phyloP scores from a whole-genome alignment of 1,140 invertebrate species.

The Aricia agestis region DNA sequence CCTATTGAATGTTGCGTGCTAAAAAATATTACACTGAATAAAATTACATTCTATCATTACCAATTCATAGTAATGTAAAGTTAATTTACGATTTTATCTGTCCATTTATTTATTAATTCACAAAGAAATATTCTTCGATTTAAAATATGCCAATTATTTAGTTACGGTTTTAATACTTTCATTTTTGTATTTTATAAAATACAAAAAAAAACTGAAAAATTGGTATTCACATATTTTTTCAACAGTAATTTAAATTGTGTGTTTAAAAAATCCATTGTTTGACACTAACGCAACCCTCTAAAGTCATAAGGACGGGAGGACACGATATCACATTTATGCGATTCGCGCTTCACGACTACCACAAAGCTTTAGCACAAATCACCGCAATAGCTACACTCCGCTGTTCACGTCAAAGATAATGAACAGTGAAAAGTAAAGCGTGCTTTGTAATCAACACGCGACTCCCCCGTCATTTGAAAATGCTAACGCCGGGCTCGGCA shows the following conservation, averaged over 20 bases:
- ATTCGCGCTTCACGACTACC: neutral
- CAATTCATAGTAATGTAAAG: neutral
- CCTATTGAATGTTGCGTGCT: neutral
- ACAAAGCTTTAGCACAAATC: slow-evolving; percentile 7
- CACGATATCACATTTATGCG: neutral
- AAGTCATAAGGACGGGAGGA: neutral
- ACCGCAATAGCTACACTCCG: slow-evolving; percentile 11
- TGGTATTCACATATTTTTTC: no score
- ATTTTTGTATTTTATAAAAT: no score
- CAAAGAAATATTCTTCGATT: no score
- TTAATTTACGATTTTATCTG: neutral
- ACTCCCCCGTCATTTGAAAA: slow-evolving; percentile 20
- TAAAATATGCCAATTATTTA: no score
- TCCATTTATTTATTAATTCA: no score
- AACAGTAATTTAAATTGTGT: no score
- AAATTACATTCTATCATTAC: slow-evolving; percentile 10
- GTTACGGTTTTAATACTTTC: no score
- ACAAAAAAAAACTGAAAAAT: no score
- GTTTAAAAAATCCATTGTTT: neutral
- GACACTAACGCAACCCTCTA: neutral
- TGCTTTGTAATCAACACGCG: slow-evolving; percentile 23
- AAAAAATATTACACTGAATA: slow-evolving; percentile 13
- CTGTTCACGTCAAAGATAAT: slow-evolving; percentile 12
- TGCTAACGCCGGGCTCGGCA: slow-evolving; percentile 14
- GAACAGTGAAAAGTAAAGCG: slow-evolving; percentile 18